A percentile compares a stretch with the other conserved stretches of the same genome.
Evolutionary conservation across 1,140 invertebrate species (phyloP).

Genomic region (Drosophila sturtevanti): DNA sequence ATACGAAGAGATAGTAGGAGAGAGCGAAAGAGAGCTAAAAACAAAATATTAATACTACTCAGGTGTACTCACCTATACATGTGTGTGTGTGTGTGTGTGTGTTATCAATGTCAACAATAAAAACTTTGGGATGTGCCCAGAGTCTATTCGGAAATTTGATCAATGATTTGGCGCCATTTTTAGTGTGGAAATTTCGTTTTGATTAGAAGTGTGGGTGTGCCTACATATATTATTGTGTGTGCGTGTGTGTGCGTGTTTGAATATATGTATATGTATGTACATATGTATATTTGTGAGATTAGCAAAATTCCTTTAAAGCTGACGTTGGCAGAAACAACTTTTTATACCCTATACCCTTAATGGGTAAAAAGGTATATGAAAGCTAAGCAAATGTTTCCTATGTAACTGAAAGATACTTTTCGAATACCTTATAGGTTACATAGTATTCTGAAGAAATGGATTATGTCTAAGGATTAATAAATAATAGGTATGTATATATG

Average conservation of each 20-base stretch:
- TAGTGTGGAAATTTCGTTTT: not conserved
- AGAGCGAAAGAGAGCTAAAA: conserved; percentile 16
- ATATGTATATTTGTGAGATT: conserved; percentile 41
- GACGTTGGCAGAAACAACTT: conserved; percentile 19
- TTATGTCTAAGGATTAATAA: too few species aligned
- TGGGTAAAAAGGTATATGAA: not conserved
- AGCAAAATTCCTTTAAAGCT: conserved; percentile 54
- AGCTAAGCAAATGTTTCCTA: too few species aligned
- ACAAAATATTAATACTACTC: conserved; percentile 48
- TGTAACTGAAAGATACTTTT: too few species aligned
- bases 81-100: conserved; percentile 1
- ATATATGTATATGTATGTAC: conserved; percentile 4
- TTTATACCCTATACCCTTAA: not conserved
- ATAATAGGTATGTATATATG: too few species aligned
- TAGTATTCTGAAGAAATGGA: too few species aligned
- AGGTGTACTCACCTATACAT: conserved; percentile 2
- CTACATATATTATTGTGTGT: not conserved
- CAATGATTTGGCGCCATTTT: conserved; percentile 2
- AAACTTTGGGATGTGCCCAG: not conserved
- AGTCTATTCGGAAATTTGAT: conserved; percentile 12
- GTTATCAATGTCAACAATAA: conserved; percentile 7
- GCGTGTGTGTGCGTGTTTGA: conserved; percentile 4
- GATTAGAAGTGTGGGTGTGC: conserved; percentile 4
- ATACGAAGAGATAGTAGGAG: conserved; percentile 25
- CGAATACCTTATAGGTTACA: too few species aligned